Base-by-base conservation (phyloP, 2,797 vertebrate species). In the Garrulus glandarius region DNA sequence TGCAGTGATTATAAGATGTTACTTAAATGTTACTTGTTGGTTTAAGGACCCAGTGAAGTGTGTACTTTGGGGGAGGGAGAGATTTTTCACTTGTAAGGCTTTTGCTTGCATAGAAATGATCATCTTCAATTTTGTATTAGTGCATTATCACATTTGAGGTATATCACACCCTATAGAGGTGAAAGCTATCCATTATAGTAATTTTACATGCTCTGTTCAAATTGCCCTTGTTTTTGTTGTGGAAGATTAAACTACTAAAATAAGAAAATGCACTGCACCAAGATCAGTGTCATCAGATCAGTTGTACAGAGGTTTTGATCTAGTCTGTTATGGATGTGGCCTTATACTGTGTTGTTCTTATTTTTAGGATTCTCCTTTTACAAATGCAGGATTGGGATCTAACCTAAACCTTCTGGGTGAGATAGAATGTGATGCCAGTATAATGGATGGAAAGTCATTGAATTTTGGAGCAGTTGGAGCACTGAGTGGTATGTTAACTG, bases 341-440 rank as follows among this genome's bases (percentile, higher is more conserved):
- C 89, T 96, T 61, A 97, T 0, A 8, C 19, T 74, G 17, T 94
- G 96, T 92, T 82, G 8, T 94, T 95, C 93, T 97, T 96, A n/a
- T 89, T 98, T 97, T 96, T 97, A 99, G 99, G 99, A 99, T 97
- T 99, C 99, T 96, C 99, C 99, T 57, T 99, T 99, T 97, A 99
- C 99, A 96, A 99, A 99, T 92, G 99, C 99, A 57, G 99, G 99
- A 95, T 98, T 99, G 98, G 99, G 99, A 64, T 99, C 99, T 96
- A 99, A 99, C 98, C 98, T 99, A 87, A 99, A 99, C 98, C 98
- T 99, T 94, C 98, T 99, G 39, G 99, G 99, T 87, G 98, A 99
- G 97, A 99, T 99, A 92, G 99, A 99, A 97, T 99, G 99, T 96
- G 99, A 99, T 95, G 99, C 99, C 82, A 99, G 99, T 96, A 99